Conservation (phyloP, 64 coral and sea anemone genomes). For the Platygyra sinensis region DNA sequence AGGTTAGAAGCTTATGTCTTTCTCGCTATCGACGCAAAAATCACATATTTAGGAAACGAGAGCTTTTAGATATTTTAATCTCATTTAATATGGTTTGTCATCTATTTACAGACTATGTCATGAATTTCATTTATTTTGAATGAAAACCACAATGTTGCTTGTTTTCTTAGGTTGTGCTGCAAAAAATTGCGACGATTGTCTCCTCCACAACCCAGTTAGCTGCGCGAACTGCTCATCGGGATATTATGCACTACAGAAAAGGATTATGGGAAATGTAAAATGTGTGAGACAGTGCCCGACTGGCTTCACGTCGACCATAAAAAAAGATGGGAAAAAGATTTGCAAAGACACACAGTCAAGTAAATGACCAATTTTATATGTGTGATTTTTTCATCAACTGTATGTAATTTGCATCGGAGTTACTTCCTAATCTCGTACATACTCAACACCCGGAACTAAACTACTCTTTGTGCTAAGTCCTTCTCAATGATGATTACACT, state of each 20-base stretch:
- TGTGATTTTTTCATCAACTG: too few relatives aligned
- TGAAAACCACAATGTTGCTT: background rate
- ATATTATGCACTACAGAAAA: conserved; percentile 34
- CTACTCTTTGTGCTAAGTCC: too few relatives aligned
- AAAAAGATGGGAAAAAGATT: conserved; percentile 1
- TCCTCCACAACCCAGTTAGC: conserved; percentile 14
- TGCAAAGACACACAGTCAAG: conserved; percentile 45
- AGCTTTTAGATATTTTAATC: too few relatives aligned
- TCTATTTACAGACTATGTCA: too few relatives aligned
- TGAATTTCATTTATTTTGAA: background rate
- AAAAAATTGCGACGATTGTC: conserved; percentile 14
- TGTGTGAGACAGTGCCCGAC: conserved; percentile 23
- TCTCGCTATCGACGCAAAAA: too few relatives aligned
- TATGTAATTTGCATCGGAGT: too few relatives aligned
- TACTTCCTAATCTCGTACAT: too few relatives aligned
- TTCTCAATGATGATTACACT: too few relatives aligned
- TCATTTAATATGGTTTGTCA: too few relatives aligned
- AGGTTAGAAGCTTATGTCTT: too few relatives aligned
- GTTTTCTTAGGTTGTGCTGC: conserved; percentile 14
- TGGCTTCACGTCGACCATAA: background rate
- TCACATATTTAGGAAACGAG: too few relatives aligned
- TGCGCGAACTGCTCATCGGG: conserved; percentile 11
- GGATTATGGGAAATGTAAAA: conserved; percentile 32
- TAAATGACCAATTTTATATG: background rate
- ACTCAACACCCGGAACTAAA: too few relatives aligned